These are phyloP conservation scores for Lonchura striata DNA, from an alignment of 2,113 vertebrate genomes.

Conservation along the genomic window DNA sequence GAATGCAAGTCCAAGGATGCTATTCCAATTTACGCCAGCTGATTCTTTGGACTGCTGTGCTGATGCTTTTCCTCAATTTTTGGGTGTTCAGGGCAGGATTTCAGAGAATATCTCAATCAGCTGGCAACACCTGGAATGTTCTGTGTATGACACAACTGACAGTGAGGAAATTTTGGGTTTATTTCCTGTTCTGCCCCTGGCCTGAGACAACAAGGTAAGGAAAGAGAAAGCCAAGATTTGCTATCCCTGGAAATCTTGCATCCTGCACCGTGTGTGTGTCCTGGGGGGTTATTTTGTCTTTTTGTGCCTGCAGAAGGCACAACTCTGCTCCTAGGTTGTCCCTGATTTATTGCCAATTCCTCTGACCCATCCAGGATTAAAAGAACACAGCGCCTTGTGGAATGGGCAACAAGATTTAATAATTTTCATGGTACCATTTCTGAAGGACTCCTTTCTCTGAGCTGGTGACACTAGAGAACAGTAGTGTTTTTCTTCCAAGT, in stretches of 20 bases:
- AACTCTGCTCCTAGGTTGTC: background rate
- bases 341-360: background rate
- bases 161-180: background rate
- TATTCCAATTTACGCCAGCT: background rate
- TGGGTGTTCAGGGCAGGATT: background rate
- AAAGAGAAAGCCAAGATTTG: background rate
- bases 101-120: background rate
- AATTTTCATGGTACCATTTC: background rate
- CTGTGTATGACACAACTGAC: fast-evolving
- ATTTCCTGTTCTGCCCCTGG: background rate
- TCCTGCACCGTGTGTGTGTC: fast-evolving
- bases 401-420: background rate
- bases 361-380: background rate
- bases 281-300: too few relatives aligned
- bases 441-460: background rate
- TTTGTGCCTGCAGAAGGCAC: background rate
- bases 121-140: background rate
- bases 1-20: background rate
- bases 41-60: background rate
- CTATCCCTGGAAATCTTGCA: background rate
- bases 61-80: background rate
- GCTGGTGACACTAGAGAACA: background rate
- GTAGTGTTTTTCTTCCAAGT: background rate
- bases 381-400: background rate
- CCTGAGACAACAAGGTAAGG: background rate